Evolutionary conservation across 2,888 invertebrate genomes (phyloP), one percentile per base, ranked within the genome.

Genomic region (Rotaria sp.): DNA sequence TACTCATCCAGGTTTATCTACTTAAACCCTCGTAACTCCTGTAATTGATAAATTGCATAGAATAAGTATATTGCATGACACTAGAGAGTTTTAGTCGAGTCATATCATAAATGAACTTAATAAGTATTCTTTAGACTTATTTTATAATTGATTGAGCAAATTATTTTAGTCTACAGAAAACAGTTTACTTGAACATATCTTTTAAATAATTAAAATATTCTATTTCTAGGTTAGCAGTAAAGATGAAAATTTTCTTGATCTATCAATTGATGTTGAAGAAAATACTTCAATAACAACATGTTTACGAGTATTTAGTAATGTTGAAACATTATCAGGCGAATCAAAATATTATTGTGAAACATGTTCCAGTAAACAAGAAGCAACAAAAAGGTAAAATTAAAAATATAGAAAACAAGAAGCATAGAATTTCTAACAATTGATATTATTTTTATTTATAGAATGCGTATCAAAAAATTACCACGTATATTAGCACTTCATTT

Each of bases 301-400:
- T 92, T 93, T 99, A 88, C 94, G 96, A 89, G 97, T 97, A 92
- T 98, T 97, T 92, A 97, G 97, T 90, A 97, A 96, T 92, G 98
- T 97, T 87, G 99, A 99, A 92, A 99, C 98, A 2, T 93, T 99
- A 84, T 97, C 97, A 92, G 96, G 95, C 90, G 99, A 99, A 92
- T 98, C 99, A 93, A 99, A 99, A 92, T 99, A 99, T 91, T 97
- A 98, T 92, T 99, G 99, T 92, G 98, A 99, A 93, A 95, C 96
- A 90, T 99, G 99, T 91, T 96, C 96, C 92, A 97, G 96, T 92
- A 98, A 98, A 92, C 98, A 99, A 92, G 98, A 99, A 92, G 98
- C 98, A 84, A 97, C 97, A 93, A 92, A 92, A 89, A 89, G 92
- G 92, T 92, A 59, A 85, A 84, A 84, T n/a, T 13, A 86, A 87